Conservation (phyloP, 2,797 vertebrate species). For the Acanthurus leucopareius region DNA sequence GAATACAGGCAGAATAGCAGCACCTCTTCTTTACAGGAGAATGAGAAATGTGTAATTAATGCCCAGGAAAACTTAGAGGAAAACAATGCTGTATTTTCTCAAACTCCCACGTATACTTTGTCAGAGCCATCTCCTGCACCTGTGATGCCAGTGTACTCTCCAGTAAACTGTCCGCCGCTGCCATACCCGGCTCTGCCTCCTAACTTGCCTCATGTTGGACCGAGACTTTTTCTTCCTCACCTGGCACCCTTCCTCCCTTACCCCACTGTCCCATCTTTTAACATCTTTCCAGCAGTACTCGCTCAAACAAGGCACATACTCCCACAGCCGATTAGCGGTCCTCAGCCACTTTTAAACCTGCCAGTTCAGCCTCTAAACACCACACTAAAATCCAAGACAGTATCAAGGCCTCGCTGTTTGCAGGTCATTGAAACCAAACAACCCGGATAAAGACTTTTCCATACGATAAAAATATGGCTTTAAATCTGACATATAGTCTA, state of each 20-base stretch:
- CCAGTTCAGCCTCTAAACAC: constrained; percentile 16
- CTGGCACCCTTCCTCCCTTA: constrained; percentile 36
- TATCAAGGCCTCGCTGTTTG: constrained; percentile 69
- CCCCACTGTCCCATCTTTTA: constrained; percentile 28
- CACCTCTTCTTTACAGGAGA: constrained; percentile 8
- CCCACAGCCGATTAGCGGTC: constrained; percentile 15
- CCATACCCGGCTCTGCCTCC: constrained; percentile 31
- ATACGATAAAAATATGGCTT: not conserved
- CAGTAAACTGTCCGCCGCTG: constrained; percentile 25
- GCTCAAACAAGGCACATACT: constrained; percentile 28
- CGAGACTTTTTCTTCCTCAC: constrained; percentile 28
- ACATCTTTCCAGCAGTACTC: constrained; percentile 37
- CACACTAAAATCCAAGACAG: constrained; percentile 38
- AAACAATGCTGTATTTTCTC: constrained; percentile 19
- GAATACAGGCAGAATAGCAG: constrained; percentile 18
- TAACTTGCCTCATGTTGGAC: constrained; percentile 1
- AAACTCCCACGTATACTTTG: not conserved
- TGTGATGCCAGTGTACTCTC: constrained; percentile 26
- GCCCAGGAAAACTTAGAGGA: constrained; percentile 22
- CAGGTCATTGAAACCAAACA: constrained; percentile 75
- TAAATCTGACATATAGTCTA: not conserved
- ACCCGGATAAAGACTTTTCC: constrained; percentile 5
- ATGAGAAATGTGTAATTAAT: constrained; percentile 13
- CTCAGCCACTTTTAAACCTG: constrained; percentile 10
- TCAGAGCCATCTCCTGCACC: constrained; percentile 9